These are phyloP conservation scores for Drosophila biarmipes DNA, from an alignment of 1,140 invertebrate genomes.

Conservation along the genomic window DNA sequence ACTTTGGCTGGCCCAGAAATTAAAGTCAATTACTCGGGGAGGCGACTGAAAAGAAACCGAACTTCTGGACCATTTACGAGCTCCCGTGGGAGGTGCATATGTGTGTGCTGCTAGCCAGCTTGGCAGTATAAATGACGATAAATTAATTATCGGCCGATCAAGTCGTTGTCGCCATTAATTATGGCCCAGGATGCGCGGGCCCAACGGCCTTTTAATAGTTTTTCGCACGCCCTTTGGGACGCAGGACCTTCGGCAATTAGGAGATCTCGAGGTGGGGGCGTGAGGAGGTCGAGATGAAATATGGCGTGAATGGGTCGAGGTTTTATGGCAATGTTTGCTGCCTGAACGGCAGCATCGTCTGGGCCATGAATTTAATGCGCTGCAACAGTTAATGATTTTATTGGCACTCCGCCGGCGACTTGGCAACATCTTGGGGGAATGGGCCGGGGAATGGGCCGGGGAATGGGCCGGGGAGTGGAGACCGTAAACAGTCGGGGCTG, in stretches of 20 bases:
- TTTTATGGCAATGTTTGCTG: conserved; percentile 69
- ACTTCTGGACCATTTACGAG: conserved; percentile 49
- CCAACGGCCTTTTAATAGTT: conserved; percentile 65
- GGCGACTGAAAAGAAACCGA: conserved; percentile 1
- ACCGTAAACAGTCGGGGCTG: conserved; percentile 49
- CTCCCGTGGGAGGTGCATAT: conserved; percentile 36
- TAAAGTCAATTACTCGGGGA: conserved; percentile 53
- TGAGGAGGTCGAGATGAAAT: conserved; percentile 33
- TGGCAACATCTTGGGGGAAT: conserved; percentile 24
- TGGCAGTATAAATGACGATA: conserved; percentile 60
- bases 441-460: background rate
- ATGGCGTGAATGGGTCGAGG: conserved; percentile 40
- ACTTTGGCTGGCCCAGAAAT: conserved; percentile 45
- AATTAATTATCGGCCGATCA: conserved; percentile 78
- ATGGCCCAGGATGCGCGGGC: conserved; percentile 40
- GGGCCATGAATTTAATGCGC: conserved; percentile 67
- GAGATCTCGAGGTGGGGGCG: background rate
- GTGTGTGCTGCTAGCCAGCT: conserved; percentile 2
- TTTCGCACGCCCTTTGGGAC: conserved; percentile 42
- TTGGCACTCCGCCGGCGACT: conserved; percentile 66
- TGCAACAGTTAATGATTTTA: conserved; percentile 82
- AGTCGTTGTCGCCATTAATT: conserved; percentile 78
- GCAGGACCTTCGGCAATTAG: conserved; percentile 55
- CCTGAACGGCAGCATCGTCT: conserved; percentile 43
- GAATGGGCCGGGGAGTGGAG: background rate